Evolutionary conservation across 2,888 invertebrate species (phyloP).

Genomic region (Oegoconia quadripuncta): DNA sequence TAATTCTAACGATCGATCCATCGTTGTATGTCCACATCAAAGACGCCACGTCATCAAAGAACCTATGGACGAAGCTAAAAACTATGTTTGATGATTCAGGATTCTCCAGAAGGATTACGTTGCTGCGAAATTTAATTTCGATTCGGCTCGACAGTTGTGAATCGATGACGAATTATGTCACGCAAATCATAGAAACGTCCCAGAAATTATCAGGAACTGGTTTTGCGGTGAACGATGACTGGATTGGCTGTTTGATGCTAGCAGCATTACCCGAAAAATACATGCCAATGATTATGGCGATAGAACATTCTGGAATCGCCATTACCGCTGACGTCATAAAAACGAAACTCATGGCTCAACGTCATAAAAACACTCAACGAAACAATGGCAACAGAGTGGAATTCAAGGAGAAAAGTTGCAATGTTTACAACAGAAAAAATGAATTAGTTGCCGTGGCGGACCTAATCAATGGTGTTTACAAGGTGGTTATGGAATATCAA

Average conservation of each 20-base stretch:
- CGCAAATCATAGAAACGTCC: conserved; percentile 7
- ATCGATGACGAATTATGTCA: conserved; percentile 8
- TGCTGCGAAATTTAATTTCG: conserved; percentile 7
- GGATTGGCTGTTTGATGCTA: conserved; percentile 19
- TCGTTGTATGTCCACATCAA: conserved; percentile 14
- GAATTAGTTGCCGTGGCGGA: conserved; percentile 14
- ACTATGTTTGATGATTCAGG: conserved; percentile 13
- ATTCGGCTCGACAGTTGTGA: conserved; percentile 9
- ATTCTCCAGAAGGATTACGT: conserved; percentile 12
- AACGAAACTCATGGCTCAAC: conserved; percentile 12
- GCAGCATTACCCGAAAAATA: conserved; percentile 22
- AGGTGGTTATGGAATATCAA: conserved; percentile 4
- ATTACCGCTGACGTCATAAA: conserved; percentile 13
- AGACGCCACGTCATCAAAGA: neutral
- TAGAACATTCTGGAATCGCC: conserved; percentile 17
- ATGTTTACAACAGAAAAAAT: conserved; percentile 13
- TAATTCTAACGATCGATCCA: conserved; percentile 14
- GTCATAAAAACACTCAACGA: conserved; percentile 7
- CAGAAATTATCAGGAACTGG: conserved; percentile 9
- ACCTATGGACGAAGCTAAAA: conserved; percentile 6
- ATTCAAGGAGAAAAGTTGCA: conserved; percentile 13
- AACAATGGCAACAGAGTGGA: conserved; percentile 19
- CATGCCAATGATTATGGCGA: conserved; percentile 24
- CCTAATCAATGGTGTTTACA: conserved; percentile 19
- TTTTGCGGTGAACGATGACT: conserved; percentile 1